Base-by-base conservation (phyloP, 2,113 vertebrate genomes). In the Otocyon megalotis region DNA sequence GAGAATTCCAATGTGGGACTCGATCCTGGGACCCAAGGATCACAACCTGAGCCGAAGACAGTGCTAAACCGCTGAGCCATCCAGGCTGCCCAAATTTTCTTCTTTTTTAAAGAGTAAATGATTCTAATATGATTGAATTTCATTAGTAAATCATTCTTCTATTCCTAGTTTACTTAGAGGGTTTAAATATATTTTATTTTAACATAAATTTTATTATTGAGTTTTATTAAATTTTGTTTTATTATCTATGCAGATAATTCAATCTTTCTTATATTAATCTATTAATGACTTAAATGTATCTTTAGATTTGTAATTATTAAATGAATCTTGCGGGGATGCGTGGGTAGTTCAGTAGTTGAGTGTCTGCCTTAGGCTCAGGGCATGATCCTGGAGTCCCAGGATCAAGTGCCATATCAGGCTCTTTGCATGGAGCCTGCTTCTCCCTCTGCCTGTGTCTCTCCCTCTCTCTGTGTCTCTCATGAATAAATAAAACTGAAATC, bases 121-220 rank as follows among this genome's bases (percentile, higher is more conserved):
- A 8, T 62, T 95, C 9, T 69, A 71, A 16, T 81, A 86, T 5
- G 60, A 20, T 48, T 48, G 5, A 15, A 50, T 37, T 17, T 81
- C 72, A 65, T 58, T 63, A 72, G 63, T 8, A 77, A 93, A 86
- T 79, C 17, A 63, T 80, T 90, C 62, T 85, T 91, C 63, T 30
- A 82, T 81, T 81, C 22, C 22, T 87, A 35, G 54, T 74, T 88
- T 90, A 79, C 1, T 79, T 85, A 48, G 32, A 94, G 11, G 17
- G 5, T 80, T 63, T 72, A 56, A 65, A 65, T 90, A 50, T 20
- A 56, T 84, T 93, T 86, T 93, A 48, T 86, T 88, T 90, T 65
- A 86, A 80, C 13, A 81, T 9, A 94, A 90, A 53, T 74, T 65
- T 74, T 65, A 3, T 86, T 63, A 63, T 20, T 72, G 87, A 35